Conservation (phyloP, 2,113 vertebrate genomes). For the Pelobates fuscus region DNA sequence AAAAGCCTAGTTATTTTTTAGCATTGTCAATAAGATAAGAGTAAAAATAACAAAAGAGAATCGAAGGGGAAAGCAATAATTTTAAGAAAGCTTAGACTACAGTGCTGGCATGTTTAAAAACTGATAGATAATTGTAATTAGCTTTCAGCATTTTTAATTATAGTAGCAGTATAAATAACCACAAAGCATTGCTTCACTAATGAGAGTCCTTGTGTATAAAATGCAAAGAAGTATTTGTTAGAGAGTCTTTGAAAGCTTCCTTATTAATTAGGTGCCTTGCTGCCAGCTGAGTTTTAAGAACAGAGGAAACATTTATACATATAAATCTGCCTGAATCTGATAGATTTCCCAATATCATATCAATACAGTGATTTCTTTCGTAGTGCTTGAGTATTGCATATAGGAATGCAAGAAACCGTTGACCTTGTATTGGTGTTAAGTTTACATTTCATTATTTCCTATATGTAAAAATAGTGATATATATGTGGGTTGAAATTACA, state of each 20-base stretch:
- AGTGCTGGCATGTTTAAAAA: constrained; percentile 46
- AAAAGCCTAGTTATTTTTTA: no score
- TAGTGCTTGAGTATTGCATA: no score
- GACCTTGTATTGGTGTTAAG: no score
- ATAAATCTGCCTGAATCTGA: constrained; percentile 57
- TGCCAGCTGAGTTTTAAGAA: constrained; percentile 56
- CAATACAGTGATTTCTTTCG: constrained; percentile 50
- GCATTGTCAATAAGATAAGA: neutral
- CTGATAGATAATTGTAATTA: constrained; percentile 73
- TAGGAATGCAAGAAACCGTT: no score
- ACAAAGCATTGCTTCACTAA: constrained; percentile 62
- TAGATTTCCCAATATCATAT: constrained; percentile 56
- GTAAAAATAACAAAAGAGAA: accelerated
- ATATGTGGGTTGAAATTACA: no score
- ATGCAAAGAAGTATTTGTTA: constrained; percentile 59
- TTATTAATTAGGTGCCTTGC: constrained; percentile 66
- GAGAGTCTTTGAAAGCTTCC: constrained; percentile 62
- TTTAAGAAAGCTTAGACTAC: constrained; percentile 32
- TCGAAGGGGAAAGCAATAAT: neutral
- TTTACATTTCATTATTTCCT: no score
- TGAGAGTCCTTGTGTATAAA: constrained; percentile 64
- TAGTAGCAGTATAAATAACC: constrained; percentile 72
- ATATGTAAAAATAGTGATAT: no score
- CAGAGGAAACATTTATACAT: constrained; percentile 55
- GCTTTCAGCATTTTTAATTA: constrained; percentile 74